phyloP scores from a whole-genome alignment of 1,140 invertebrate species.

The Trichonephila clavata region DNA sequence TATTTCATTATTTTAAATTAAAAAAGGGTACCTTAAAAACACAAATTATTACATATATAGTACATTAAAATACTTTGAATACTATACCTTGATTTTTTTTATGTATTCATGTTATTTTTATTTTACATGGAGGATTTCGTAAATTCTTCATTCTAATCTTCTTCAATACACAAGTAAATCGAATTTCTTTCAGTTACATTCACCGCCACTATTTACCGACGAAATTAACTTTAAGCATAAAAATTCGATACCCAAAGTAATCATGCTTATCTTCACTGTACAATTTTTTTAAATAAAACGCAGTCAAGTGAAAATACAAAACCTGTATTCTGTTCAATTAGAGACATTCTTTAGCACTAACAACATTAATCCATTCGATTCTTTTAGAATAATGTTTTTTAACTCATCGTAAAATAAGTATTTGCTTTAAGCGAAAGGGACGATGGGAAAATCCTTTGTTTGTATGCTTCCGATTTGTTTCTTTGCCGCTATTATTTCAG shows the following conservation, averaged over 20 bases:
- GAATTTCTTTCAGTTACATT: background rate
- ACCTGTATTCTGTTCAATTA: slow-evolving; percentile 20
- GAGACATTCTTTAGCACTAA: background rate
- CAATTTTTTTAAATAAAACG: background rate
- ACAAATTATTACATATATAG: too few species aligned
- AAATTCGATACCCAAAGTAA: background rate
- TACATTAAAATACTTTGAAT: too few species aligned
- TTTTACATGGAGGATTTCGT: background rate
- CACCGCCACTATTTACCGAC: background rate
- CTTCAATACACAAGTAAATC: background rate
- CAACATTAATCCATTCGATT: slow-evolving; percentile 15
- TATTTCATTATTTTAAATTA: too few species aligned
- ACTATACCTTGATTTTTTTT: too few species aligned
- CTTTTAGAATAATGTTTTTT: background rate
- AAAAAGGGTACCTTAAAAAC: too few species aligned
- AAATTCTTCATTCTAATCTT: background rate
- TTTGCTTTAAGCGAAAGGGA: slow-evolving; percentile 4
- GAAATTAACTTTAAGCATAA: slow-evolving; percentile 19
- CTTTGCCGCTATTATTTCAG: slow-evolving; percentile 8
- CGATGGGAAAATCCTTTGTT: background rate
- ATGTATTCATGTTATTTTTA: too few species aligned
- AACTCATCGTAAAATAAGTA: background rate
- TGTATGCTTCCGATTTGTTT: background rate
- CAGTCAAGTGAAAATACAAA: background rate
- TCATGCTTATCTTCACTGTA: background rate